Percentiles rank a stretch among this genome's conserved stretches.
Evolutionary conservation across 53 echinoderm and acorn worm genomes (phyloP).

Genomic region (Patiria pectinifera): DNA sequence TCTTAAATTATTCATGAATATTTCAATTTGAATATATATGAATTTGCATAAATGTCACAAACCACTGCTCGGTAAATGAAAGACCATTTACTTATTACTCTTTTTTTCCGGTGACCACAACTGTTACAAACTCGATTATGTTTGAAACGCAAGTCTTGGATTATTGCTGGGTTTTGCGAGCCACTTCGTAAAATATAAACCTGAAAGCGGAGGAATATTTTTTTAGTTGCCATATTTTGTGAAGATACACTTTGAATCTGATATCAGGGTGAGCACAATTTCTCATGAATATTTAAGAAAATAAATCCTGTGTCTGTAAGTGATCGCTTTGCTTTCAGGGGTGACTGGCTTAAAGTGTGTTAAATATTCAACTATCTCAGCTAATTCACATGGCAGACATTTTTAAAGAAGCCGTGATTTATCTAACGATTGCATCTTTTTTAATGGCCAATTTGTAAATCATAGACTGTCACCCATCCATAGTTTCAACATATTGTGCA

Average conservation of each 20-base stretch:
- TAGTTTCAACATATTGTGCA: background rate
- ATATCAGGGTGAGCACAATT: background rate
- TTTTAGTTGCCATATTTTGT: background rate
- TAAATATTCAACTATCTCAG: background rate
- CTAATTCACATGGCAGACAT: background rate
- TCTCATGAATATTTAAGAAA: constrained; percentile 18
- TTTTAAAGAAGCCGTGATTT: background rate
- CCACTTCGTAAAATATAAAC: background rate
- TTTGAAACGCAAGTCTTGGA: background rate
- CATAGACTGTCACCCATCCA: constrained; percentile 14
- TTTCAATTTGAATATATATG: constrained; percentile 26
- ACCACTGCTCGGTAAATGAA: constrained; percentile 39
- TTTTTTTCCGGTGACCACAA: background rate
- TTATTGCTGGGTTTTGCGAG: background rate
- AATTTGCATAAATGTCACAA: constrained; percentile 40
- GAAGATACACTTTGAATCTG: too few relatives aligned
- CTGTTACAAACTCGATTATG: background rate
- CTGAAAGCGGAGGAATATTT: background rate
- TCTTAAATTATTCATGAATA: constrained; percentile 41
- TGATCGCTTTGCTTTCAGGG: background rate
- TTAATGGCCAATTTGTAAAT: background rate
- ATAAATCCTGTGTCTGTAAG: background rate
- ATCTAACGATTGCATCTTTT: background rate
- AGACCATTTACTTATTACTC: constrained; percentile 20
- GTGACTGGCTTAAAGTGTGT: background rate